phyloP scores from a whole-genome alignment of 2,888 invertebrate species.

The Onchidella celtica region DNA sequence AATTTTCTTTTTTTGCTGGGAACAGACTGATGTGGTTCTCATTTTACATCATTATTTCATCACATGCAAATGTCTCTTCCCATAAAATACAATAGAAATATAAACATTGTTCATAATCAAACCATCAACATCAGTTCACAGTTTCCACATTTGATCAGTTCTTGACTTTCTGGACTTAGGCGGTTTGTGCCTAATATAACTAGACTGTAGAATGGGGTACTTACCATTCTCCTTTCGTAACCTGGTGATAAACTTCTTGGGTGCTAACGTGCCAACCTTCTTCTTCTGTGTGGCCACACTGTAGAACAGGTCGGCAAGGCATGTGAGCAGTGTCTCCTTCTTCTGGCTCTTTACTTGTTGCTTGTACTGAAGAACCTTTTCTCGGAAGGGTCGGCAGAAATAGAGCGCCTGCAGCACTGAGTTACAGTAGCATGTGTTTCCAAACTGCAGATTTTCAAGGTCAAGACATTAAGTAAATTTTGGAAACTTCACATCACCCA shows the following conservation, averaged over 20 bases:
- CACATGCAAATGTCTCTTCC: too few relatives aligned
- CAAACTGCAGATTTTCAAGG: conserved; percentile 88
- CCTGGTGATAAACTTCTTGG: conserved; percentile 99
- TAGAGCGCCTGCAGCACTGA: conserved; percentile 99
- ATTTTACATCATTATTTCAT: too few relatives aligned
- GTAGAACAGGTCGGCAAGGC: conserved; percentile 98
- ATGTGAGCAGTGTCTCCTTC: conserved; percentile 98
- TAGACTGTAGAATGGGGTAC: too few relatives aligned
- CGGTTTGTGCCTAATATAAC: too few relatives aligned
- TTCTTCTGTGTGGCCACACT: conserved; percentile 99
- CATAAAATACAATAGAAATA: too few relatives aligned
- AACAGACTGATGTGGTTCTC: too few relatives aligned
- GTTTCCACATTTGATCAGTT: too few relatives aligned
- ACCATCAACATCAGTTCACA: too few relatives aligned
- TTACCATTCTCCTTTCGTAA: conserved; percentile 98
- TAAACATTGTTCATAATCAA: too few relatives aligned
- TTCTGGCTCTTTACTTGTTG: conserved; percentile 81
- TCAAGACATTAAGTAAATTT: conserved; percentile 26
- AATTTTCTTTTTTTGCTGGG: too few relatives aligned
- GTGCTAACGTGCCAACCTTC: conserved; percentile 98
- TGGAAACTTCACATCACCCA: too few relatives aligned
- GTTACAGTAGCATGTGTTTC: conserved; percentile 99
- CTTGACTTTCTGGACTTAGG: too few relatives aligned
- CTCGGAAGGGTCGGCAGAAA: conserved; percentile 99
- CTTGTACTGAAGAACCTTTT: conserved; percentile 98